Evolutionary conservation across 2,888 invertebrate genomes (phyloP).

Genomic region (Pegoplata infirma): DNA sequence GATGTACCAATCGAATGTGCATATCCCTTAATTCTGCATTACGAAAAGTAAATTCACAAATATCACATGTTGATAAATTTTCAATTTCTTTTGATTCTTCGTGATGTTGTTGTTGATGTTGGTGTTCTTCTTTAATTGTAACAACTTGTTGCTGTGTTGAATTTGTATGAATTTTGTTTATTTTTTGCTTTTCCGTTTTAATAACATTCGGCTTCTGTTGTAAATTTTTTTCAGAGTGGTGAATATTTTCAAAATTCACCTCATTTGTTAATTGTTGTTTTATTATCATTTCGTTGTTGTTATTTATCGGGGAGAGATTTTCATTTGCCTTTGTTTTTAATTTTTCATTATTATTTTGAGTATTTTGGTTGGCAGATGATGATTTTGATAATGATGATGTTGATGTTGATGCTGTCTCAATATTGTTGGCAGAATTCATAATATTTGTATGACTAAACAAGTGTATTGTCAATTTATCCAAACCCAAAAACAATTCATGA

Average conservation of each 20-base stretch:
- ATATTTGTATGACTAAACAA: conserved; percentile 84
- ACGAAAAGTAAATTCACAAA: conserved; percentile 86
- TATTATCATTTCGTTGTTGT: conserved; percentile 13
- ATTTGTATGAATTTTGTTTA: conserved; percentile 44
- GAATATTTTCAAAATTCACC: conserved; percentile 24
- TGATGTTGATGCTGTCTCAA: neutral
- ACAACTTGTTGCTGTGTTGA: conserved; percentile 39
- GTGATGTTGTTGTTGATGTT: neutral
- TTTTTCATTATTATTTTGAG: conserved; percentile 67
- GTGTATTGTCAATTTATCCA: conserved; percentile 91
- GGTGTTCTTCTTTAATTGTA: neutral
- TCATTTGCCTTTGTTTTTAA: conserved; percentile 56
- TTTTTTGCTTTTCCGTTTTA: conserved; percentile 20
- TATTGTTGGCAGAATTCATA: conserved; percentile 60
- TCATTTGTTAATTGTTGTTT: conserved; percentile 20
- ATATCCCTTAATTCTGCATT: conserved; percentile 85
- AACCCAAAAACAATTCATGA: conserved; percentile 85
- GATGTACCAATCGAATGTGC: conserved; percentile 86
- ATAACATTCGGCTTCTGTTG: conserved; percentile 21
- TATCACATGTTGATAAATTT: conserved; percentile 79
- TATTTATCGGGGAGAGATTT: conserved; percentile 50
- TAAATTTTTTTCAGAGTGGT: conserved; percentile 17
- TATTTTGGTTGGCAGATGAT: conserved; percentile 27
- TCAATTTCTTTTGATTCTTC: neutral
- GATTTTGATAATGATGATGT: too few relatives aligned